Evolutionary conservation across 30 jellyfish, hydroid and myxozoan species (phyloP), one percentile per base, ranked within the genome.

Genomic region (Morbakka virulenta): DNA sequence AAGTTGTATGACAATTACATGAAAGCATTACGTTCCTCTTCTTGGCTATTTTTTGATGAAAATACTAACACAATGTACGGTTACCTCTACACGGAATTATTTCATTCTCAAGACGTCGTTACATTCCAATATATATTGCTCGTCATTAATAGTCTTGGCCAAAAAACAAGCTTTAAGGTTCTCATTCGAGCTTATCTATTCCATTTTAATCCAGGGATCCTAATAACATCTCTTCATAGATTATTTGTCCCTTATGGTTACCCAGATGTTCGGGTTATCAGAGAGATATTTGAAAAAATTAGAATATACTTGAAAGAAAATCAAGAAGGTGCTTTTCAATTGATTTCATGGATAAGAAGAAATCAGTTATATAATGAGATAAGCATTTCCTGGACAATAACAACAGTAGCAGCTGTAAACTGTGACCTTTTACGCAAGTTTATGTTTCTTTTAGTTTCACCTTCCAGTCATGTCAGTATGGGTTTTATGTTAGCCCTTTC

Each of bases 21-120:
- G n/a, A 33, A 82, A 20, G 32, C 69, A 1, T 2, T 83, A 12
- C 31, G 48, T 53, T 6, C 57, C 0, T n/a, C 77, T 24, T 83
- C 95, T 3, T 74, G 62, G 22, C 82, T 72, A n/a, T 77, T 71
- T 3, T 83, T 83, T 53, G 74, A 83, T 49, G 13, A 76, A 0
- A 48, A 71, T 61, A 49, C n/a, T 0, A 87, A 83, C 50, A 62
- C 52, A 0, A 0, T 83, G 13, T 2, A 21, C 35, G 95, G 95
- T 14, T 9, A 71, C n/a, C 34, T 52, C 41, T 28, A 6, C 2
- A 68, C 41, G 23, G 47, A 22, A 0, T 30, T 27, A 12, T 36
- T 72, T 17, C 6, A 30, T 2, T 83, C 85, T 0, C 9, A 35
- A 12, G 20, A 29, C 0, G 9, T 34, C 0, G 73, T 31, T 28